Evolutionary conservation across 2,888 invertebrate species (phyloP), one percentile per base, ranked within the genome.

Genomic region (Aromia moschata): DNA sequence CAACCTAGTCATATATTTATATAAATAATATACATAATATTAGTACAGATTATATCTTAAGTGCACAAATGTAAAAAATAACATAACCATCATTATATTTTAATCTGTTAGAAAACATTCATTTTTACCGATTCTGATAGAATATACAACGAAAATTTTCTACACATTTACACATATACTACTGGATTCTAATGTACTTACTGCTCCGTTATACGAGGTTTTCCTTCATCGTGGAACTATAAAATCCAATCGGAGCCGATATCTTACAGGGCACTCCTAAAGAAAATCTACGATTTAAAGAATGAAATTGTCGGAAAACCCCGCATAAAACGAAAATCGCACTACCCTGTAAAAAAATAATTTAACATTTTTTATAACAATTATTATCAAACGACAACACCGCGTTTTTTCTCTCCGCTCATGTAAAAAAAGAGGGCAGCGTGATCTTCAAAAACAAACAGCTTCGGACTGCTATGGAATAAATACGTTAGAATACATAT

Each of bases 21-120:
- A 70, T 73, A 73, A 72, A 73, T 70, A 72, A 71, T 73, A 70
- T 73, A 72, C 72, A 72, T 71, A 69, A 60, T 70, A 70, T 72
- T 72, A 71, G 70, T 73, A 72, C 72, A 72, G 65, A 66, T 70
- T 65, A 64, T 65, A 45, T 62, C 56, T 70, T 65, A 67, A 65
- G 68, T 70, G 69, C 69, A 69, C 66, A 69, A 69, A 64, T 65
- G 65, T 68, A 70, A 69, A 69, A 69, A 69, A 64, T 57, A 69
- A 49, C 60, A 41, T 62, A 67, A 68, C 65, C 43, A 43, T 53
- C 14, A 41, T 58, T 33, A 46, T 53, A 46, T 40, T 47, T 45
- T 38, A 51, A 56, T 59, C 47, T 56, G 62, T 65, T 67, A 68
- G 60, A 63, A 66, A 62, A 62, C 56, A 60, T 60, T 53, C 38